These are phyloP conservation scores for Cryptoprocta ferox DNA, from an alignment of 2,797 vertebrate species.

Conservation along the genomic window DNA sequence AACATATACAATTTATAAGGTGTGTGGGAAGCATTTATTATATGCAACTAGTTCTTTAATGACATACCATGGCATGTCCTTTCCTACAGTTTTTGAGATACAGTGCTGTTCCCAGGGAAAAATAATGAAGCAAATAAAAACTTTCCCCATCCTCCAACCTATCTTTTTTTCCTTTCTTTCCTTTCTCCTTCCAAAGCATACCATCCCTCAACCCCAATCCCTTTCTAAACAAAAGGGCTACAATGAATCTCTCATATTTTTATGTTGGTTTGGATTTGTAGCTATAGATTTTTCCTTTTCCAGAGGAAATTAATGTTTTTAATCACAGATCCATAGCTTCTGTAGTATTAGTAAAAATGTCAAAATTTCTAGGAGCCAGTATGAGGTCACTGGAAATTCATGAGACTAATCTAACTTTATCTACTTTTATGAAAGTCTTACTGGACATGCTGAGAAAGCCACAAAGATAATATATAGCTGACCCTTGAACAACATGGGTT, in stretches of 20 bases:
- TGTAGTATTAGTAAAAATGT: background rate
- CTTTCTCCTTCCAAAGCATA: background rate
- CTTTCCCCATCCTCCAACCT: background rate
- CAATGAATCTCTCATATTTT: background rate
- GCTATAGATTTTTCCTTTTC: background rate
- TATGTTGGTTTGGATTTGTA: background rate
- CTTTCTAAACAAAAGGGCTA: background rate
- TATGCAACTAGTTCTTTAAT: background rate
- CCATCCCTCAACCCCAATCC: no score
- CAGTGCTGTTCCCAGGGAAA: background rate
- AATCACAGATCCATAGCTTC: background rate
- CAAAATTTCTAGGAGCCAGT: background rate
- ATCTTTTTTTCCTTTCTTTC: background rate
- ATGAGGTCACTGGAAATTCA: background rate
- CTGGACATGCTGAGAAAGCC: background rate
- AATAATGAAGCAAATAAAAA: conserved; percentile 32
- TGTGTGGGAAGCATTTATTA: background rate
- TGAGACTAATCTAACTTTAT: background rate
- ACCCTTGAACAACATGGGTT: background rate
- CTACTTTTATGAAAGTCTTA: conserved; percentile 11
- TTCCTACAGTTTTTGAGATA: background rate
- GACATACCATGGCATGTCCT: background rate
- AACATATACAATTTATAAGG: background rate
- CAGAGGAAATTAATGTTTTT: background rate
- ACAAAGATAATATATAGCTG: background rate